Evolutionary conservation across 2,113 vertebrate genomes (phyloP).

Genomic region (Hirundichthys speculiger): DNA sequence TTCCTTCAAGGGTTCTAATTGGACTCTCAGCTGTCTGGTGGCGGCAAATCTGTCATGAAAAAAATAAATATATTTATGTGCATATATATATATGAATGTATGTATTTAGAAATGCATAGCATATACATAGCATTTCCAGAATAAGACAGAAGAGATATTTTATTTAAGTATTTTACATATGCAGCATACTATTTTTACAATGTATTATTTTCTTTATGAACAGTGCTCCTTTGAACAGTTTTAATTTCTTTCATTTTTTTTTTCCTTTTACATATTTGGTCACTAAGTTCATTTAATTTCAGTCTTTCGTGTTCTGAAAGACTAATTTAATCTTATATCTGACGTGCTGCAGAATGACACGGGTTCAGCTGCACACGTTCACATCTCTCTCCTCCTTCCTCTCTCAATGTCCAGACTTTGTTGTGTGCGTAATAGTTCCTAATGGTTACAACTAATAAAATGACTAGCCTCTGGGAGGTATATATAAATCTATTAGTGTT

Average conservation of each 20-base stretch:
- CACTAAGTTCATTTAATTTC: not conserved
- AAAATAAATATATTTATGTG: not conserved
- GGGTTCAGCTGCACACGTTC: too few relatives aligned
- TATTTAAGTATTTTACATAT: not conserved
- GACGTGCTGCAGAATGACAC: not conserved
- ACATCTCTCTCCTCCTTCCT: conserved; percentile 18
- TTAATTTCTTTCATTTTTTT: not conserved
- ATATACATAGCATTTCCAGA: too few relatives aligned
- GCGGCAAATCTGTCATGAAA: conserved; percentile 8
- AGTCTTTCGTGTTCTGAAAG: not conserved
- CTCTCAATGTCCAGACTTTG: conserved; percentile 60
- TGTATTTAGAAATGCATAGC: too few relatives aligned
- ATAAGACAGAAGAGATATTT: not conserved
- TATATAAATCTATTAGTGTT: conserved; percentile 78
- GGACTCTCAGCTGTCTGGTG: conserved; percentile 17
- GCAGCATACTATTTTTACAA: not conserved
- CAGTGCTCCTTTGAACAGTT: not conserved
- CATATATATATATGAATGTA: too few relatives aligned
- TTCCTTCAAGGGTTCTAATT: conserved; percentile 35
- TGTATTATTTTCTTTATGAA: not conserved
- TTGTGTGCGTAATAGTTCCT: conserved; percentile 68
- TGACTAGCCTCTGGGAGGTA: conserved; percentile 71
- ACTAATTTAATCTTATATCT: not conserved
- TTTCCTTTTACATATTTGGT: not conserved
- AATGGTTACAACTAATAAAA: conserved; percentile 73